A percentile compares a stretch with the other conserved stretches of the same genome.
Conservation (phyloP, 2,113 vertebrate species). For the Phylloscopus trochiloides region DNA sequence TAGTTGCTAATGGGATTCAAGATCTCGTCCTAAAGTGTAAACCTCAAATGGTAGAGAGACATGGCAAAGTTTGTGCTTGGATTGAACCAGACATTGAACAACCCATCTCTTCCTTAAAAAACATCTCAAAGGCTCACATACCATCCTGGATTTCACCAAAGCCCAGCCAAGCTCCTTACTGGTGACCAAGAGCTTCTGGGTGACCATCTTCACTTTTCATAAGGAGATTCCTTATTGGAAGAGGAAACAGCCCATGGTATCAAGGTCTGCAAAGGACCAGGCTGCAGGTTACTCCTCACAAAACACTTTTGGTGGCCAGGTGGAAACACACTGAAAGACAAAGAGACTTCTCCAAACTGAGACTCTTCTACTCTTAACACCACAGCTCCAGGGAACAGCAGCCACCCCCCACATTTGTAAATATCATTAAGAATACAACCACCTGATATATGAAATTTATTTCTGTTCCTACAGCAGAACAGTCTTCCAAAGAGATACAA, state of each 20-base stretch:
- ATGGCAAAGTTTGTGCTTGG: not conserved
- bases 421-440: not conserved
- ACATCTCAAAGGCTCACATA: fast-evolving
- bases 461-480: not conserved
- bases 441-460: fast-evolving
- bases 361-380: not conserved
- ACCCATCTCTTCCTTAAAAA: not conserved
- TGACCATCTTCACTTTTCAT: not conserved
- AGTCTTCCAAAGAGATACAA: not conserved
- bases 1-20: not conserved
- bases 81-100: not conserved
- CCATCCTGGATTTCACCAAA: not conserved
- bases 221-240: not conserved
- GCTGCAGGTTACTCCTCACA: not conserved
- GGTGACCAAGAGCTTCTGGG: not conserved
- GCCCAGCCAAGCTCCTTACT: not conserved
- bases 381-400: not conserved
- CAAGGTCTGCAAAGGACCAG: not conserved
- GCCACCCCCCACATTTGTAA: not conserved
- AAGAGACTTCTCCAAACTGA: not conserved
- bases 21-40: fast-evolving
- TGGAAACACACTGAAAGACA: not conserved
- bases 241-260: fast-evolving
- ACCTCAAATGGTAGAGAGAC: not conserved
- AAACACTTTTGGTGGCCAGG: fast-evolving